These are phyloP conservation scores for Amblyjoppa fuscipennis DNA, from an alignment of 2,888 invertebrate genomes.

Conservation along the genomic window DNA sequence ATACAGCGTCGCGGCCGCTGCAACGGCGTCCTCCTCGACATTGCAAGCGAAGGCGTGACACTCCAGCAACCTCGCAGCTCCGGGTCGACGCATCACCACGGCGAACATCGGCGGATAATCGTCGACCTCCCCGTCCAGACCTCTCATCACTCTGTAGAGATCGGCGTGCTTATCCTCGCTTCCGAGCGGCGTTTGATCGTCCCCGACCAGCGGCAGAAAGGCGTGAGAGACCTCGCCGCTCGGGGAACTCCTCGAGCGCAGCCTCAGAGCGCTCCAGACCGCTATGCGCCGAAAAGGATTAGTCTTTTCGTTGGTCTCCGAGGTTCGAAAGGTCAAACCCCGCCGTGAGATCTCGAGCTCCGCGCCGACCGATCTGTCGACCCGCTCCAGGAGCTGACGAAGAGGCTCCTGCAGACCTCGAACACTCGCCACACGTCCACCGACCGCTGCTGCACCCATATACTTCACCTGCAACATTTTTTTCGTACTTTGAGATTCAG, in stretches of 20 bases:
- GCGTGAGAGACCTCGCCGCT: constrained; percentile 88
- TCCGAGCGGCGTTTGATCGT: constrained; percentile 88
- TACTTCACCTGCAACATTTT: constrained; percentile 89
- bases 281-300: constrained; percentile 96
- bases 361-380: constrained; percentile 77
- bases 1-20: constrained; percentile 96
- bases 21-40: constrained; percentile 95
- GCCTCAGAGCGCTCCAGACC: constrained; percentile 96
- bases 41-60: constrained; percentile 97
- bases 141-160: constrained; percentile 84
- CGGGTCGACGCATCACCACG: constrained; percentile 94
- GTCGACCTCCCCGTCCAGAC: constrained; percentile 80
- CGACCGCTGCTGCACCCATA: constrained; percentile 92
- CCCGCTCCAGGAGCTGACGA: constrained; percentile 81
- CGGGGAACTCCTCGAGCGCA: constrained; percentile 82
- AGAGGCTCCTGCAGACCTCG: constrained; percentile 93
- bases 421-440: constrained; percentile 93
- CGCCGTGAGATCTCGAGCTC: constrained; percentile 83
- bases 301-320: constrained; percentile 84
- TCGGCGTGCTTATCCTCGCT: constrained; percentile 87
- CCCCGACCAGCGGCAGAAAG: constrained; percentile 90
- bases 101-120: constrained; percentile 94
- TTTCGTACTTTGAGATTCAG: not conserved
- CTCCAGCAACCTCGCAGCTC: constrained; percentile 92
- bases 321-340: constrained; percentile 81